Evolutionary conservation across 2,113 vertebrate genomes (phyloP).

Genomic region (Trogon surrucura): DNA sequence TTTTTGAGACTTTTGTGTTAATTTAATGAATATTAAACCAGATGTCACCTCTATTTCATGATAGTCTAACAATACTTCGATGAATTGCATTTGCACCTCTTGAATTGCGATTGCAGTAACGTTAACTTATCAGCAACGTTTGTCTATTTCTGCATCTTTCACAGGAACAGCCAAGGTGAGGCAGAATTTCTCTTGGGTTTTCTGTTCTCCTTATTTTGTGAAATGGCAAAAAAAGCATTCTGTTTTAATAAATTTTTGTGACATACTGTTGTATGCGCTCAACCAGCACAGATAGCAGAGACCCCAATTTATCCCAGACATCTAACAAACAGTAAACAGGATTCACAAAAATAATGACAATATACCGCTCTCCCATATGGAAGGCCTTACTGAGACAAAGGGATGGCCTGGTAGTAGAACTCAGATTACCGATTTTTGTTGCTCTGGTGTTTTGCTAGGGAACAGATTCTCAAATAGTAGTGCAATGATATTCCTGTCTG

Average conservation of each 20-base stretch:
- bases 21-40: background rate
- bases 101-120: background rate
- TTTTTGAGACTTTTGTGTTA: background rate
- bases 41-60: background rate
- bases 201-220: background rate
- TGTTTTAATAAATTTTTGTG: background rate
- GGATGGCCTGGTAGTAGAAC: background rate
- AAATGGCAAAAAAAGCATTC: background rate
- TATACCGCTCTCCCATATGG: rapidly evolving
- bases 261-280: rapidly evolving
- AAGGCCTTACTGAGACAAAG: background rate
- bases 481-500: background rate
- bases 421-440: background rate
- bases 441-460: background rate
- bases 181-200: background rate
- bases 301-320: background rate
- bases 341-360: background rate
- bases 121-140: background rate
- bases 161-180: background rate
- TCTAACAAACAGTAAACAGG: background rate
- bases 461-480: background rate
- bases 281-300: background rate
- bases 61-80: background rate
- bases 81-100: background rate
- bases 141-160: background rate